Conservation (phyloP, 2,797 vertebrate genomes). For the Aphelocoma californica region DNA sequence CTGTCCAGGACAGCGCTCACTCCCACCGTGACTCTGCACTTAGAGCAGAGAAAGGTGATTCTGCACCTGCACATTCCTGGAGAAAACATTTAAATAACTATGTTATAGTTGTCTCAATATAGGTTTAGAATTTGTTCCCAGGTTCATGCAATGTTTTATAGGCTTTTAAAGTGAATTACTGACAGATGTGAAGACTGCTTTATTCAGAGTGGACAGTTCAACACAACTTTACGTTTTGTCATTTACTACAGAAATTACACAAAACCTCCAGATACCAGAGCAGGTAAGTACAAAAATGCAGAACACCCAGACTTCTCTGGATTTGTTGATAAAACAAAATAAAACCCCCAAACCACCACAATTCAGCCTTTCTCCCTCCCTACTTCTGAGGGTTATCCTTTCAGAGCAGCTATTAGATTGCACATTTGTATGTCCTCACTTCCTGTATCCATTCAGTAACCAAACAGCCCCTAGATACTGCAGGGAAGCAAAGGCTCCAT, state of each 20-base stretch:
- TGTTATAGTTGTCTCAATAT: background rate
- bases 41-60: background rate
- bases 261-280: constrained; percentile 28
- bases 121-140: background rate
- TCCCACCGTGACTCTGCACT: background rate
- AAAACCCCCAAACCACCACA: background rate
- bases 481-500: background rate
- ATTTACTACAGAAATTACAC: background rate
- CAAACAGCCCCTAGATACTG: background rate
- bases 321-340: background rate
- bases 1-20: background rate
- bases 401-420: background rate
- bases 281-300: background rate
- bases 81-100: background rate
- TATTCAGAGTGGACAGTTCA: constrained; percentile 1
- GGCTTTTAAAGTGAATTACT: background rate
- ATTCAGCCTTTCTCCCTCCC: background rate
- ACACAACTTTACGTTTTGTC: background rate
- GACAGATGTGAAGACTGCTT: background rate
- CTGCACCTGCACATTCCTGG: background rate
- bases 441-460: background rate
- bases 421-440: background rate
- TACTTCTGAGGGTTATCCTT: background rate
- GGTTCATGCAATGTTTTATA: background rate
- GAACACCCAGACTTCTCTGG: background rate